Base-by-base conservation (phyloP, 2,113 vertebrate species). In the Seriola aureovittata region DNA sequence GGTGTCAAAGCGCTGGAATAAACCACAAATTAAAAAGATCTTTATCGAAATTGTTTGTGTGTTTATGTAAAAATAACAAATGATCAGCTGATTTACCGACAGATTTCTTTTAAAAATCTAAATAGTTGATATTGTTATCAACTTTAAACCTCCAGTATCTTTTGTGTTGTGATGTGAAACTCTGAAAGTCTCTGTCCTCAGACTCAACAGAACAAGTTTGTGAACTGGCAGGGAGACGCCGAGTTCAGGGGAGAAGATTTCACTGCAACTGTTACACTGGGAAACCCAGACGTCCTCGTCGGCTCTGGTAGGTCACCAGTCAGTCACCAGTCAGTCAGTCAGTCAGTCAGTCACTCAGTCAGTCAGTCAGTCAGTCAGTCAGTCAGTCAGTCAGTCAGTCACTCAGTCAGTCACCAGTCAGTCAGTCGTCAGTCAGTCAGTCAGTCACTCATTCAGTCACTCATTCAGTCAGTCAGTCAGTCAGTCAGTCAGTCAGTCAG, bases 161-260 rank as follows among this genome's bases (percentile, higher is more conserved):
- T 2, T 46, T 16, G 44, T 4, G 46, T 16, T 17, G 2, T 17
- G 17, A 7, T 48, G 14, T 11, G 69, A 25, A 34, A 4, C 6
- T 36, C 19, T 59, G 16, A 42, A 42, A 9, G 10, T 40, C 3
- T 34, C 2, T 10, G 1, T 52, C 59, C 21, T 4, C 93, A 97
- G 97, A 97, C 96, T 1, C 96, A 97, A 81, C 96, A 97, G 68
- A 90, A 96, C 0, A 97, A 97, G 92, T 97, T 97, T 48, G 94
- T 97, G 78, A 97, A 97, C 94, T 97, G 97, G 97, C 97, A 97
- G 77, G 92, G 95, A 5, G 97, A 97, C 0, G 94, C 95, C 0
- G 97, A 97, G 88, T 95, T 96, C 83, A 94, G 94, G 66, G 97
- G 97, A 8, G 92, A 96, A 0, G 96, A 97, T 81, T 97, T 95